phyloP scores from a whole-genome alignment of 2,797 vertebrate genomes.

The Gymnothorax javanicus region DNA sequence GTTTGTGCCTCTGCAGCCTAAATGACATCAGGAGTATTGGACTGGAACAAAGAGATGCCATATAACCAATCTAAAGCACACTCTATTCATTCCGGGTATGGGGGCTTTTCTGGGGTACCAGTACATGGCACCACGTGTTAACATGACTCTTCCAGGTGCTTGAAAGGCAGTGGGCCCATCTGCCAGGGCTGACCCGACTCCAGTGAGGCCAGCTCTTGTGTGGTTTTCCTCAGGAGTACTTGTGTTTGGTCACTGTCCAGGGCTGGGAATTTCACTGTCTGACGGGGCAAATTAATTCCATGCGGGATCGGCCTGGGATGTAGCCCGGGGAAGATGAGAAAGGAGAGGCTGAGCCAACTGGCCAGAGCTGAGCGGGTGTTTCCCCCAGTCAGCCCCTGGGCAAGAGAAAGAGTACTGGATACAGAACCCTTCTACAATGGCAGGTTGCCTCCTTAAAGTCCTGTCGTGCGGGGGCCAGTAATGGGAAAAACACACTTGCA shows the following conservation, averaged over 20 bases:
- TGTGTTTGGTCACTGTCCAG: conserved; percentile 70
- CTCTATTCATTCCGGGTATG: conserved; percentile 40
- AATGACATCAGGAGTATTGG: conserved; percentile 51
- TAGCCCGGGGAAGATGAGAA: conserved; percentile 59
- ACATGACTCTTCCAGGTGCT: conserved; percentile 14
- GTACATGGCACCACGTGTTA: conserved; percentile 24
- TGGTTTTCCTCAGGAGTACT: conserved; percentile 62
- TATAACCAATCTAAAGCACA: conserved; percentile 28
- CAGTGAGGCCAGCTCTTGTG: conserved; percentile 45
- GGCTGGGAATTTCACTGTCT: conserved; percentile 68
- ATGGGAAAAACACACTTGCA: conserved; percentile 68
- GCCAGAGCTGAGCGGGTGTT: conserved; percentile 62
- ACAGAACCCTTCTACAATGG: conserved; percentile 57
- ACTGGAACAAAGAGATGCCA: conserved; percentile 40
- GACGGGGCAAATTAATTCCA: conserved; percentile 72
- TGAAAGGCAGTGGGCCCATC: conserved; percentile 45
- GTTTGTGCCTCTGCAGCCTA: conserved; percentile 36
- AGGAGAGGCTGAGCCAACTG: conserved; percentile 55
- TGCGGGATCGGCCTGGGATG: conserved; percentile 68
- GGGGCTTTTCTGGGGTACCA: conserved; percentile 26
- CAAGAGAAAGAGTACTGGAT: conserved; percentile 55
- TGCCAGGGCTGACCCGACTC: conserved; percentile 32
- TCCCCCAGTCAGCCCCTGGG: conserved; percentile 41
- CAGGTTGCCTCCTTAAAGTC: conserved; percentile 51
- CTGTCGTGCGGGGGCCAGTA: conserved; percentile 55